phyloP scores from a whole-genome alignment of 2,113 vertebrate genomes.

The Sceloporus undulatus region DNA sequence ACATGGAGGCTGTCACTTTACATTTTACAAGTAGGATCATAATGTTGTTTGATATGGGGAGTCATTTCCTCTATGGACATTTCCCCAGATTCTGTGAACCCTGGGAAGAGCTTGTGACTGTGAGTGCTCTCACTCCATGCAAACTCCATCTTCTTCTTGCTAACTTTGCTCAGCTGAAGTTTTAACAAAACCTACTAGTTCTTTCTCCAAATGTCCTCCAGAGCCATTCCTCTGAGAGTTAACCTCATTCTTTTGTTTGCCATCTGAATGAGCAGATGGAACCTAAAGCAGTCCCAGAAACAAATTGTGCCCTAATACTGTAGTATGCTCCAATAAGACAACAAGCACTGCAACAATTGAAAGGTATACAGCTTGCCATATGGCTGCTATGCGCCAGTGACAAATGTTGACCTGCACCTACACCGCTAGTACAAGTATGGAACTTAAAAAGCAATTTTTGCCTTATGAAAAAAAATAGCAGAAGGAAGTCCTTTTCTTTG shows the following conservation, averaged over 20 bases:
- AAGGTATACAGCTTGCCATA: conserved; percentile 13
- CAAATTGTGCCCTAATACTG: conserved; percentile 20
- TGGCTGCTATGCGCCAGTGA: not conserved
- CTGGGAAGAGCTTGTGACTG: not conserved
- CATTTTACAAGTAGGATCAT: no score
- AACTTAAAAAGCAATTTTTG: conserved; percentile 30
- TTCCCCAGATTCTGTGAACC: not conserved
- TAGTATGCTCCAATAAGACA: conserved; percentile 16
- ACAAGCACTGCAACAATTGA: conserved; percentile 12
- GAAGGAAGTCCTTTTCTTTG: conserved; percentile 33
- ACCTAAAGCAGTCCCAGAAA: not conserved
- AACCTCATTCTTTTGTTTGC: not conserved
- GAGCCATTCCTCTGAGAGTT: not conserved
- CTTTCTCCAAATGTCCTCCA: conserved; percentile 25
- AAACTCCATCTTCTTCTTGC: not conserved
- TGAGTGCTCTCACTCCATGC: no score
- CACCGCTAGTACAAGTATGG: not conserved
- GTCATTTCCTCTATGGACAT: no score
- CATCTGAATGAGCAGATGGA: conserved; percentile 44
- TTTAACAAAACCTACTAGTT: not conserved
- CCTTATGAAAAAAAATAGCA: not conserved
- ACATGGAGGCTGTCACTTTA: no score
- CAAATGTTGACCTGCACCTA: conserved; percentile 33
- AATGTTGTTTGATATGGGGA: no score
- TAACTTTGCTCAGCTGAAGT: conserved; percentile 14